phyloP scores from a whole-genome alignment of 2,888 invertebrate species.

The Adela reaumurella region DNA sequence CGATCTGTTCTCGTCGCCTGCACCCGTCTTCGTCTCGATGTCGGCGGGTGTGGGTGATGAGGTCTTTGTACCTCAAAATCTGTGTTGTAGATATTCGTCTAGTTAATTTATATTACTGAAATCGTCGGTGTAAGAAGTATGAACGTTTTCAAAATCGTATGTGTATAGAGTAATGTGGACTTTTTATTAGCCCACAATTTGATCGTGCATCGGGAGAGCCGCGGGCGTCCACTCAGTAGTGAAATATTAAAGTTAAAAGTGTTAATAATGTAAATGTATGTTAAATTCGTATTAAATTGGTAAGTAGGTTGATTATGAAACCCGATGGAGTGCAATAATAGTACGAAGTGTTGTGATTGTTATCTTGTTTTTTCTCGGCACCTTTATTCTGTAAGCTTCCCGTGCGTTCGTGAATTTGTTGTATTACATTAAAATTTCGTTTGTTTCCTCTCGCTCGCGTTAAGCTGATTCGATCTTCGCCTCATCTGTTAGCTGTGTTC shows the following conservation, averaged over 20 bases:
- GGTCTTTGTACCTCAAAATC: background rate
- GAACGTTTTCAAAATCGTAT: background rate
- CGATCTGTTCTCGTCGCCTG: background rate
- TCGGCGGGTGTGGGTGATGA: too few relatives aligned
- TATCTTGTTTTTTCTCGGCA: slow-evolving; percentile 17
- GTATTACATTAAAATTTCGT: too few relatives aligned
- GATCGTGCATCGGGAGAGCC: background rate
- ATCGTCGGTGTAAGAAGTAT: background rate
- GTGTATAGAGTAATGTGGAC: background rate
- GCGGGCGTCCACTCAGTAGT: slow-evolving; percentile 37
- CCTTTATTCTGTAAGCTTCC: background rate
- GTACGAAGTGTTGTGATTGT: slow-evolving; percentile 52
- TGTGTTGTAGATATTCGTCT: background rate
- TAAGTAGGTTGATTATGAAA: slow-evolving; percentile 28
- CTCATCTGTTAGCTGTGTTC: too few relatives aligned
- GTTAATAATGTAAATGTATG: slow-evolving; percentile 55
- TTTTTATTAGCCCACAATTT: background rate
- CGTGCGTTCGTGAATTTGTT: background rate
- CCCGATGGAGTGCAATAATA: slow-evolving; percentile 52
- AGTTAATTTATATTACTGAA: background rate
- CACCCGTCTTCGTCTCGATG: background rate
- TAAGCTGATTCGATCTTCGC: too few relatives aligned
- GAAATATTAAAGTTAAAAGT: slow-evolving; percentile 46
- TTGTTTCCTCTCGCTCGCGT: too few relatives aligned
- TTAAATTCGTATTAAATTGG: slow-evolving; percentile 31